Percentiles rank a stretch among this genome's conserved stretches.
phyloP scores from a whole-genome alignment of 1,140 invertebrate genomes.

The Ericerus pela region DNA sequence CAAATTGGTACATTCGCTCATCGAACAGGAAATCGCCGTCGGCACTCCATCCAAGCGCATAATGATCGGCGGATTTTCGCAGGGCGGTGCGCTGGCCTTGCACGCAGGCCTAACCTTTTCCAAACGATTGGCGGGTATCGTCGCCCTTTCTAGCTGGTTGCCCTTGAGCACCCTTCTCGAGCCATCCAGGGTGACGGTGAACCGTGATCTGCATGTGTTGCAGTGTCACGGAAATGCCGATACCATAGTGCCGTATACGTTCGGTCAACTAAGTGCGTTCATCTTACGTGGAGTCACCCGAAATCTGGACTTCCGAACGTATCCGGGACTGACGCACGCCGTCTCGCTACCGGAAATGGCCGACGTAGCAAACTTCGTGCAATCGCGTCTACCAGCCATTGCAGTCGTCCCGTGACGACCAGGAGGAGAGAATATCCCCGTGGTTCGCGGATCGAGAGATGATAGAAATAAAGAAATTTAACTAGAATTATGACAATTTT shows the following conservation, averaged over 20 bases:
- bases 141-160: constrained; percentile 88
- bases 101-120: constrained; percentile 72
- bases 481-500: no score
- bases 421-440: no score
- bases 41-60: constrained; percentile 69
- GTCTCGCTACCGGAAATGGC: no score
- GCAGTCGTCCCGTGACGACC: no score
- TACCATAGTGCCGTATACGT: constrained; percentile 1
- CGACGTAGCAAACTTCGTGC: no score
- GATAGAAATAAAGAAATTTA: no score
- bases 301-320: background rate
- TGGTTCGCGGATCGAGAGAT: no score
- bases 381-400: no score
- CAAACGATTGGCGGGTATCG: constrained; percentile 71
- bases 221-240: constrained; percentile 10
- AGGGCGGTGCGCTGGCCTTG: constrained; percentile 82
- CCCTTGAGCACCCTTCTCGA: no score
- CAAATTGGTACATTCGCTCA: constrained; percentile 60
- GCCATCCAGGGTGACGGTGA: no score
- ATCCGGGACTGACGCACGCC: constrained; percentile 6
- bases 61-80: constrained; percentile 66
- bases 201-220: no score
- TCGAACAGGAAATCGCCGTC: constrained; percentile 62
- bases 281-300: background rate
- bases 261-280: background rate